Evolutionary conservation across 2,888 invertebrate genomes (phyloP).

Genomic region (Cheiracanthium punctorium): DNA sequence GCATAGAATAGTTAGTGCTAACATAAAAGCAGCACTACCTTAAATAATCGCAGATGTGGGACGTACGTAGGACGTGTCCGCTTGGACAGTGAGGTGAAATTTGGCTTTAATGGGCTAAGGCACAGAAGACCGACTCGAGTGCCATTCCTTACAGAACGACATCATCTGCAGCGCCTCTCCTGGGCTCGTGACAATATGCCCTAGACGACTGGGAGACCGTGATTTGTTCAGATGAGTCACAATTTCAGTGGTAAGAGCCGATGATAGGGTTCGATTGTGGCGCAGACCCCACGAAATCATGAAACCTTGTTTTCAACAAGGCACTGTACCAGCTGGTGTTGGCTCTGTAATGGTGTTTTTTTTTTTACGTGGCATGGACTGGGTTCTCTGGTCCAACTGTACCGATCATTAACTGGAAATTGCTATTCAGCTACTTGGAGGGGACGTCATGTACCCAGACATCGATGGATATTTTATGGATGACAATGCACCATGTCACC

Average conservation of each 20-base stretch:
- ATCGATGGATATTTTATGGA: not conserved
- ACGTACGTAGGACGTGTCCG: not conserved
- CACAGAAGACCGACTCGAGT: not conserved
- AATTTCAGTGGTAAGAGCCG: not conserved
- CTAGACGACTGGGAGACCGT: not conserved
- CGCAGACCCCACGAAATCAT: not conserved
- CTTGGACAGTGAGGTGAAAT: not conserved
- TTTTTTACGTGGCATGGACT: too few species aligned
- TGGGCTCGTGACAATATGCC: not conserved
- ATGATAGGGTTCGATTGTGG: not conserved
- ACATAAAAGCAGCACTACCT: too few species aligned
- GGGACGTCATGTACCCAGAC: not conserved
- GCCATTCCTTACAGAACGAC: not conserved
- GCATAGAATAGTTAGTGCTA: not conserved
- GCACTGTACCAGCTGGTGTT: not conserved
- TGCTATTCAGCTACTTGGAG: too few species aligned
- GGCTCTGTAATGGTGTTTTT: not conserved
- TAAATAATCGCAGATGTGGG: constrained; percentile 12
- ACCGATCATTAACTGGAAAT: not conserved
- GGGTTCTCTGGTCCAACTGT: not conserved
- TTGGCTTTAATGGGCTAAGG: not conserved
- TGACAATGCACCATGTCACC: not conserved
- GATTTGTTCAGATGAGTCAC: not conserved
- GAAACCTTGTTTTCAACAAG: not conserved
- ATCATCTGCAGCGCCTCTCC: not conserved